Evolutionary conservation across 1,140 invertebrate species (phyloP), one percentile per base, ranked within the genome.

Genomic region (Neodiprion virginianus): DNA sequence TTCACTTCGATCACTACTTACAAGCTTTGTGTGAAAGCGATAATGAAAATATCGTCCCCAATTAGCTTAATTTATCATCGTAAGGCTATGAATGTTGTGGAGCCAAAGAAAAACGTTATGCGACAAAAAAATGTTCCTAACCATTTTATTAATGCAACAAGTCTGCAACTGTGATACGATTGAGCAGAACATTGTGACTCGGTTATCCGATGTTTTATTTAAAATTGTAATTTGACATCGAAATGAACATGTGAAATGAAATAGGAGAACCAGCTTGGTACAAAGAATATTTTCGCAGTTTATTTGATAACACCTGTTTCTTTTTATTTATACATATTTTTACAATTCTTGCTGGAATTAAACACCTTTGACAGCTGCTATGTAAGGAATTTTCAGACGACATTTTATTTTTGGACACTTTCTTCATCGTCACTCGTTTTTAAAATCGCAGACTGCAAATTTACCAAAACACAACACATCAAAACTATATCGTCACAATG

Each of bases 381-480:
- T 69, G 68, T n/a, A 23, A 23, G 48, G 8, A 47, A 23, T 69
- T 69, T 40, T 40, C 23, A 69, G 21, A 40, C 68, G 68, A n/a
- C 1, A 69, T 69, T 69, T 69, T 69, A 69, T 23, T 69, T 69
- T 40, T 69, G 23, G 23, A 40, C 21, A 69, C 12, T 69, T 69
- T 69, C 68, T 48, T 48, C 11, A 28, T 49, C 73, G n/a, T 74
- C 67, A 65, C 49, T 74, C 40, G 40, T 14, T 67, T 75, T 75
- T 28, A 72, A n/a, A 40, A 75, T 76, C 8, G 72, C 14, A 61
- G 75, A 48, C 21, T 78, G 77, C 21, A 80, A 73, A 74, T 80
- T 80, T 8, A 76, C 74, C 66, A 80, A 66, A 7, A 71, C 76
- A 40, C 74, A 77, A 69, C 70, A 72, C 66, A 80, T 67, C 40